Base-by-base conservation (phyloP, 53 echinoderm and acorn worm species). In the Holothuria leucospilota region DNA sequence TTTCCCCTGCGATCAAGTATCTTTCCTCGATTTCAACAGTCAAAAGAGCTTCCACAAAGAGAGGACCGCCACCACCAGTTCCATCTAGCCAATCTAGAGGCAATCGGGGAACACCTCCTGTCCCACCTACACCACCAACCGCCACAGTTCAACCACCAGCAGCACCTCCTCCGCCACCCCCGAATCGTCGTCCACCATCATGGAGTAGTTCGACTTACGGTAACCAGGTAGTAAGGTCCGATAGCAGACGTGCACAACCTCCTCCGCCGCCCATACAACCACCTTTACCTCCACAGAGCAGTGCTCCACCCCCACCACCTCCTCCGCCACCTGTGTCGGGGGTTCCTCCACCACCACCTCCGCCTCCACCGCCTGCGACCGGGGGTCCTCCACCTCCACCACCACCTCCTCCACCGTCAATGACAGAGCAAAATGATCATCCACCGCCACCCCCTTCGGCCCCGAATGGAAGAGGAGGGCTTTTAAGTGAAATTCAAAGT, bases 31-130 rank as follows among this genome's bases (percentile, higher is more conserved):
- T 24, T 75, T 51, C 23, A 75, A 42, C 13, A 21, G 15, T 42
- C 15, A 75, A 10, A 26, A 18, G 75, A 10, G 39, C 21, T 15
- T 49, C 75, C 11, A n/a, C 75, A 3, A 75, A 75, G 29, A 18
- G 75, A 75, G 75, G 75, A 10, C 51, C 75, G 21, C 75, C 75
- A 51, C 75, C 75, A n/a, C 75, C 75, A 27, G 51, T 75, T 51
- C 75, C 75, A 27, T 20, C 75, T n/a, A 49, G n/a, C 13, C 30
- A 38, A 39, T 20, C 39, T 40, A 34, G 21, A 30, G n/a, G 51
- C 11, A 46, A 75, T 75, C 75, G 75, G 52, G 75, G 75, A 49
- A 53, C 75, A 21, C 75, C 75, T 2, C 75, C 75, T 75, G 51
- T 42, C 21, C 52, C 25, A 42, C 75, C 51, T 10, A 14, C 75